Base-by-base conservation (phyloP, 2,888 invertebrate genomes). In the Volucella zonaria region DNA sequence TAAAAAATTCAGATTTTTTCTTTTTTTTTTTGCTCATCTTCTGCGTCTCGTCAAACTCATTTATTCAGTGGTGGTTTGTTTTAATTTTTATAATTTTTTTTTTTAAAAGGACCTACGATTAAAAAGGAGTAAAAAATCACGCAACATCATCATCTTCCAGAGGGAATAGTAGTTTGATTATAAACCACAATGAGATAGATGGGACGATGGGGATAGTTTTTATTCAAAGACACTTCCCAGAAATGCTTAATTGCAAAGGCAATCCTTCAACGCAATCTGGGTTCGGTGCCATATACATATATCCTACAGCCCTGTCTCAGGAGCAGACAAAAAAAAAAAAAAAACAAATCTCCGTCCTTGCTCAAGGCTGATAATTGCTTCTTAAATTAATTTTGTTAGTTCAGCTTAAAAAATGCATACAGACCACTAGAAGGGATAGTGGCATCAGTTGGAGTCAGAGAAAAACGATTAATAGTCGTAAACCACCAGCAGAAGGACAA, bases 331-430 rank as follows among this genome's bases (percentile, higher is more conserved):
- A 38, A 9, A 42, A 31, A 12, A 8, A 14, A 6, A 11, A 31
- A 31, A 51, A 43, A 54, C 23, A 75, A 54, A n/a, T 15, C 12
- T 10, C n/a, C n/a, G 8, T 14, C 51, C 66, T 43, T 47, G 23
- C 58, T 56, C 51, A 66, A 67, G 66, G 71, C 61, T 73, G 83
- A 76, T 80, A 85, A 85, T 85, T 85, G 76, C 83, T 85, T 85
- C 80, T 80, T 80, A 80, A 80, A 85, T 85, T 80, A 73, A 85
- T 76, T 85, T 73, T 71, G 80, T 80, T 83, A 45, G 80, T 80
- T 80, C 76, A 67, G 66, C 56, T 64, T 68, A 49, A 75, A 75
- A 61, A 66, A 58, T 59, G 68, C 61, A 73, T 61, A 49, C 45
- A n/a, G 49, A 62, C 38, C 51, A 8, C 47, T 31, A 47, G 18